Percentiles rank a stretch among this genome's conserved stretches.
These are phyloP conservation scores for Colletes latitarsis DNA, from an alignment of 1,140 invertebrate genomes.

Conservation along the genomic window DNA sequence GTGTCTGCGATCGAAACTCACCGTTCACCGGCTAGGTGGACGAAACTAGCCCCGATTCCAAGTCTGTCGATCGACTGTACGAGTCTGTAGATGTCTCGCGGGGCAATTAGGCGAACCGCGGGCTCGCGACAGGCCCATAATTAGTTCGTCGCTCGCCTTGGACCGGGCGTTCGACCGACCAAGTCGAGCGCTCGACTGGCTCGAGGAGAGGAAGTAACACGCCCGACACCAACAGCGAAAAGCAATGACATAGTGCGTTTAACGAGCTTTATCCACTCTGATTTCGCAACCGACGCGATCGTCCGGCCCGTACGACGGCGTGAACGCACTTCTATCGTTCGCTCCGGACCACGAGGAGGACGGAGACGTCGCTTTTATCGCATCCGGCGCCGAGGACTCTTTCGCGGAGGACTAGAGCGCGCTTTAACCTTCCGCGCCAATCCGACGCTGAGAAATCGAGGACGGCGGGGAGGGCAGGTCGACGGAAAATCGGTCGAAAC, in stretches of 20 bases:
- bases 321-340: constrained; percentile 58
- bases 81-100: background rate
- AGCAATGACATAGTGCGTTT: constrained; percentile 46
- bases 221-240: background rate
- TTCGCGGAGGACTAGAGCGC: constrained; percentile 57
- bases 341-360: constrained; percentile 21
- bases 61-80: background rate
- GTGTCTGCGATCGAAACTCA: too few species aligned
- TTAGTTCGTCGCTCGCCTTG: constrained; percentile 40
- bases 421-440: constrained; percentile 48
- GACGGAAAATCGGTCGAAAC: constrained; percentile 28
- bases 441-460: constrained; percentile 36
- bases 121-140: constrained; percentile 19
- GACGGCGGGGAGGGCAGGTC: constrained; percentile 9
- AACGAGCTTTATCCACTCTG: constrained; percentile 18
- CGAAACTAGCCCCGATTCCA: too few species aligned
- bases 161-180: background rate
- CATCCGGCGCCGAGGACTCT: constrained; percentile 66
- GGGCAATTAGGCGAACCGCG: constrained; percentile 3
- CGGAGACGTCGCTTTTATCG: constrained; percentile 55
- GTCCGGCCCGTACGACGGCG: constrained; percentile 25
- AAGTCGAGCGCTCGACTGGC: too few species aligned
- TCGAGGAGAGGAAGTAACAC: background rate
- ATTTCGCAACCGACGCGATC: constrained; percentile 41
- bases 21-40: too few species aligned